Evolutionary conservation across 2,113 vertebrate genomes (phyloP), one percentile per base, ranked within the genome.

Genomic region (Callochromis pleurospilus): DNA sequence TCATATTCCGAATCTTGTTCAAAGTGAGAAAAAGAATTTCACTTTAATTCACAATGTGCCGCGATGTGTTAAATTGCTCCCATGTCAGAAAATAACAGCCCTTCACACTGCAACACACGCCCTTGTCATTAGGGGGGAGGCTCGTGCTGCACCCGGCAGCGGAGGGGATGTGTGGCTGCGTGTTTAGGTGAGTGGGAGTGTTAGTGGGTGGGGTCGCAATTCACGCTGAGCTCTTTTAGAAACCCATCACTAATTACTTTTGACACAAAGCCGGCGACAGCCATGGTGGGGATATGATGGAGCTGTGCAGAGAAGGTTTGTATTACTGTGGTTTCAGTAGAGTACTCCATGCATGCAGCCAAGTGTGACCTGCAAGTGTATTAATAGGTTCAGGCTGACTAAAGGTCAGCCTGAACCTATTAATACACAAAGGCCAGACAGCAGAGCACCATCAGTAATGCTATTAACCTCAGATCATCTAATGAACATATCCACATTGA

Each of bases 81-180:
- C 31, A 70, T 93, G 93, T 95, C 79, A 87, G 88, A 92, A 94
- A 95, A 93, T 91, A 96, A 91, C 91, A 94, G 90, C 83, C 89
- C 91, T 91, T 92, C 90, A 93, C 89, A 92, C 51, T 83, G 87
- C 82, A 88, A 83, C 89, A 86, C 91, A 90, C 84, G 13, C 91
- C 89, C 82, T 91, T 73, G 65, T 93, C 84, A 86, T 85, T 65
- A 82, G 87, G 19, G 40, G 54, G 82, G 79, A 55, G 81, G 75
- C 82, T 86, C 9, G 2, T 21, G n/a, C 29, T 17, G 80, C 83
- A 88, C 77, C 77, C 40, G 14, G 33, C 84, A 88, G 84, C 7
- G 7, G 3, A 80, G 51, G 51, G 24, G 31, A 26, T 2, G 81
- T 42, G 53, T 80, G 49, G 1, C 11, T 19, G 17, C 2, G 21